Conservation (phyloP, 1,140 invertebrate species). For the Wiebesia pumilae region DNA sequence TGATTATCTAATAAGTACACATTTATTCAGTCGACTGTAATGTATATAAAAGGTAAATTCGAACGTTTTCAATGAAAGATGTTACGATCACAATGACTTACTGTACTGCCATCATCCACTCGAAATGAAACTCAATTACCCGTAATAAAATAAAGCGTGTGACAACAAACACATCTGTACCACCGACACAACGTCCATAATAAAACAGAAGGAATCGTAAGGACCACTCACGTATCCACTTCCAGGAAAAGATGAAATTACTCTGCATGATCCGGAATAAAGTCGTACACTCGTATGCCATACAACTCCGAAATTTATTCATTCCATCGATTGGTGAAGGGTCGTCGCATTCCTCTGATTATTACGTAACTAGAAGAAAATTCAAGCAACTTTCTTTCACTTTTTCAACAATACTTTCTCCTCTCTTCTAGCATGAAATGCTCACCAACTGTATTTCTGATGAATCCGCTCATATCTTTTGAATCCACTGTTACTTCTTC, state of each 20-base stretch:
- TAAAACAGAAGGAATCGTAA: constrained; percentile 2
- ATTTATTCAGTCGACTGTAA: too few species aligned
- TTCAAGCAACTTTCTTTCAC: constrained; percentile 2
- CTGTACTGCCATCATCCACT: not conserved
- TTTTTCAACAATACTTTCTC: not conserved
- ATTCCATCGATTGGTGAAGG: not conserved
- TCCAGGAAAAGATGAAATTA: not conserved
- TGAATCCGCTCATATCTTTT: constrained; percentile 14
- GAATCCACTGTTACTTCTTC: not conserved
- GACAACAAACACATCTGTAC: not conserved
- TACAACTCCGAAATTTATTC: constrained; percentile 7
- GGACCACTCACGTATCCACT: constrained; percentile 3
- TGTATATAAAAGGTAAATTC: too few species aligned
- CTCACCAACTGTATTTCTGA: constrained; percentile 29
- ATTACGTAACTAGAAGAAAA: not conserved
- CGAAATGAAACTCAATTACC: not conserved
- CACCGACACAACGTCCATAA: not conserved
- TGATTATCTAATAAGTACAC: too few species aligned
- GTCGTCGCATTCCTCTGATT: not conserved
- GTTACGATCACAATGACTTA: too few species aligned
- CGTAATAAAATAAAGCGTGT: not conserved
- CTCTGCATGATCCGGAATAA: not conserved
- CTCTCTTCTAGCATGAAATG: not conserved
- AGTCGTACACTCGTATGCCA: not conserved
- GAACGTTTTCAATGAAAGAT: too few species aligned